Evolutionary conservation across 2,797 vertebrate genomes (phyloP), one percentile per base, ranked within the genome.

Genomic region (Spinus olivaceus): DNA sequence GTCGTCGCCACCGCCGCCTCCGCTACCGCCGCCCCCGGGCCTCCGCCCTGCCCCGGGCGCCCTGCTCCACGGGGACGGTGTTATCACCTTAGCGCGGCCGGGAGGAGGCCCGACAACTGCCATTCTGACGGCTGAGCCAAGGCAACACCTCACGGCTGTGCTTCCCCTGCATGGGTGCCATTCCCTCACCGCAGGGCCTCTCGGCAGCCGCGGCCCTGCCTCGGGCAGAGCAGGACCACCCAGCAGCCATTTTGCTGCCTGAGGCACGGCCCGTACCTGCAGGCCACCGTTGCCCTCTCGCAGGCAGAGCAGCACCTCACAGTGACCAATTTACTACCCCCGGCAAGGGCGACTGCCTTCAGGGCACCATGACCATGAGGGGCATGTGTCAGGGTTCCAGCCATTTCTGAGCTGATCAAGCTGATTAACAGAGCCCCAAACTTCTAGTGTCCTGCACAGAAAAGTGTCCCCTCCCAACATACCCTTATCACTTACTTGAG

Each of bases 351-450:
- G 2, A 6, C 9, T 39, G 70, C 47, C 23, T 32, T 35, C 33
- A 12, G 22, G 28, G 24, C 5, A 27, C 14, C 28, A 2, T 17
- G 44, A 27, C 32, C 25, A 37, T 23, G 6, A 88, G 33, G 35
- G 25, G 24, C 3, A 3, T 0, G 0, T 11, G 8, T 4, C 28
- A 35, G 12, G 5, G 4, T 32, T 30, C 21, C 24, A 67, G 19
- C 32, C 9, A 11, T 18, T 42, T 81, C 60, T 53, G 22, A 74
- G 20, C 15, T 32, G 33, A 32, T 60, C 5, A 72, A 90, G 25
- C 61, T 41, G 15, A 41, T 51, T 41, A 72, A 25, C 3, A 21
- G 18, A 88, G 10, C 15, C 22, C 13, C 37, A 46, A 4, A 70
- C 30, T 70, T 60, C 15, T 4, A 8, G 6, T 25, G 39, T 39